Evolutionary conservation across 1,140 invertebrate genomes (phyloP), one percentile per base, ranked within the genome.

Genomic region (Pogonomyrmex californicus): DNA sequence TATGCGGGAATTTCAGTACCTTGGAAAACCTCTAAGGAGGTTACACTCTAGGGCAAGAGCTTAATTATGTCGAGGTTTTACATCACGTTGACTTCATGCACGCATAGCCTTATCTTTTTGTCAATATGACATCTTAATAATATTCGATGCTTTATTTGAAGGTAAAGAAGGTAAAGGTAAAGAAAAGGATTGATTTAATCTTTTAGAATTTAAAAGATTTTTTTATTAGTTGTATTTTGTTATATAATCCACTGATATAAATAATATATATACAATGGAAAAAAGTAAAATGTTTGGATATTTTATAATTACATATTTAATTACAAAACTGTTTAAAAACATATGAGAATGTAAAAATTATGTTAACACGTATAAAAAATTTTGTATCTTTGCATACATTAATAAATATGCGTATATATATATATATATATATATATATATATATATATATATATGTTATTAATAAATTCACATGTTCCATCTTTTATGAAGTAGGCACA

Each of bases 11-110:
- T 93, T 93, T 93, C 92, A 89, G 83, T 92, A 88, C 91, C 91
- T 91, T 75, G 86, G 92, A 91, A 93, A 93, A 92, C 92, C 91
- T 92, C 91, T 91, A 92, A 92, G 92, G 88, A 93, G 92, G 89
- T 92, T 92, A 86, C 71, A 63, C 63, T 75, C 66, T 63, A 85
- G 66, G 82, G 60, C 85, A 88, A 91, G 79, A 87, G 87, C 92
- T 92, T 93, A 93, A 93, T 93, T 93, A 93, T 88, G 68, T 58
- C n/a, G 23, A 90, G 73, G 76, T 86, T 86, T 88, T 77, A 89
- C 56, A 49, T 87, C 78, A 49, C 62, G 58, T 65, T 63, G n/a
- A 83, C 47, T 78, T 78, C 36, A 65, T 60, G 56, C 51, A 30
- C 75, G 36, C 66, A 60, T 9, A 44, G 12, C 4, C 30, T 73